A percentile compares a stretch with the other conserved stretches of the same genome.
Evolutionary conservation across 2,888 invertebrate species (phyloP).

Genomic region (Reticulitermes lucifugus): DNA sequence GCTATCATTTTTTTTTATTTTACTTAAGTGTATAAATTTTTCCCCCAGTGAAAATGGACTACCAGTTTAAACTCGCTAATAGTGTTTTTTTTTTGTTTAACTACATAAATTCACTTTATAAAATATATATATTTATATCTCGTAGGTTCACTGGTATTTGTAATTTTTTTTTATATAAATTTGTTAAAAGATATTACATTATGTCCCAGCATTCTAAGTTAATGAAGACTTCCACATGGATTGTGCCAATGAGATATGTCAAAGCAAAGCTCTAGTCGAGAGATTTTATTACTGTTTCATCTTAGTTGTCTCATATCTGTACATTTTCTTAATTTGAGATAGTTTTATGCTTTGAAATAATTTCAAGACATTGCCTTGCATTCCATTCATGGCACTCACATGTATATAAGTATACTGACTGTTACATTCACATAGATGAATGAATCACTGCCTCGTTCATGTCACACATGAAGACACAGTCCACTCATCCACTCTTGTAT

Average conservation of each 20-base stretch:
- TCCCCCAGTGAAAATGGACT: constrained; percentile 7
- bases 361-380: constrained; percentile 17
- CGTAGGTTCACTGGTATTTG: constrained; percentile 11
- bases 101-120: constrained; percentile 28
- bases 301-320: not conserved
- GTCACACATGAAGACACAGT: not conserved
- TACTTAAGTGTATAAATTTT: constrained; percentile 50
- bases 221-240: constrained; percentile 7
- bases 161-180: constrained; percentile 2
- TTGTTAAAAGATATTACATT: constrained; percentile 22
- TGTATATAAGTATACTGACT: constrained; percentile 3
- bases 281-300: constrained; percentile 3
- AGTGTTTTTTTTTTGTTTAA: constrained; percentile 24
- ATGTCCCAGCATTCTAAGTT: constrained; percentile 20
- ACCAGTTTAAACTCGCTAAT: constrained; percentile 29
- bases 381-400: not conserved
- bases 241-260: constrained; percentile 36
- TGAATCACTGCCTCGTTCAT: constrained; percentile 17
- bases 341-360: constrained; percentile 6
- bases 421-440: not conserved
- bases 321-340: constrained; percentile 17
- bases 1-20: constrained; percentile 27
- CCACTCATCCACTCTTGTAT: not conserved
- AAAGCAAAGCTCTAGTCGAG: constrained; percentile 45
- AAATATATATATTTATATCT: constrained; percentile 36